A percentile compares a stretch with the other conserved stretches of the same genome.
phyloP scores from a whole-genome alignment of 2,113 vertebrate species.

The Eulemur macaco region DNA sequence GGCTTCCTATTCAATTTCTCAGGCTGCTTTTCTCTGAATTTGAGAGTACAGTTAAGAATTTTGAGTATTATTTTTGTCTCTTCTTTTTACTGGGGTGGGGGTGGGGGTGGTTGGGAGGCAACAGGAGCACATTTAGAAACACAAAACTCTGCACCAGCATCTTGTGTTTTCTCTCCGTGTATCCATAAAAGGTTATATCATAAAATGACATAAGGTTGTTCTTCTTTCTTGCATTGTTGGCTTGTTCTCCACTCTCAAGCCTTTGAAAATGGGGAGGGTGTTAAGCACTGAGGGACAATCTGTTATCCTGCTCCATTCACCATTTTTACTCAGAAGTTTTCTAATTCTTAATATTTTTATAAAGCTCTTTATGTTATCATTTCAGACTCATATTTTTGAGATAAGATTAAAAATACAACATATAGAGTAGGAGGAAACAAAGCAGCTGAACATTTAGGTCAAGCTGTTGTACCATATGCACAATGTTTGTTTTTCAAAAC shows the following conservation, averaged over 20 bases:
- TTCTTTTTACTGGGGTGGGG: not conserved
- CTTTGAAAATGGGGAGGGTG: not conserved
- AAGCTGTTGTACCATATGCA: not conserved
- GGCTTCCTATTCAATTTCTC: not conserved
- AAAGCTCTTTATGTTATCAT: not conserved
- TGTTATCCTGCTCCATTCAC: not conserved
- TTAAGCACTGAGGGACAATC: not conserved
- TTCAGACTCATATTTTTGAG: not conserved
- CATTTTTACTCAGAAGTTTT: not conserved
- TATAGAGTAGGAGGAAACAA: not conserved
- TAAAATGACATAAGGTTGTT: not conserved
- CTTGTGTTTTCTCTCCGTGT: not conserved
- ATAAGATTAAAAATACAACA: not conserved
- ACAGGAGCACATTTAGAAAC: not conserved
- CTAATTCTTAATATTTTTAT: not conserved
- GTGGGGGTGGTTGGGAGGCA: not conserved
- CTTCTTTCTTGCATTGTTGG: not conserved
- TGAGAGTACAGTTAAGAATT: not conserved
- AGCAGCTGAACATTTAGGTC: constrained; percentile 13
- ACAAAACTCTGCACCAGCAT: not conserved
- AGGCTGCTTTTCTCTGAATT: not conserved
- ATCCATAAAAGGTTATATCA: not conserved
- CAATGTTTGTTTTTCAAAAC: not conserved
- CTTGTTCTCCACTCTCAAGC: not conserved
- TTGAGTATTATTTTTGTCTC: not conserved